These are phyloP conservation scores for Cyanoliseus patagonus DNA, from an alignment of 2,113 vertebrate genomes.

Conservation along the genomic window DNA sequence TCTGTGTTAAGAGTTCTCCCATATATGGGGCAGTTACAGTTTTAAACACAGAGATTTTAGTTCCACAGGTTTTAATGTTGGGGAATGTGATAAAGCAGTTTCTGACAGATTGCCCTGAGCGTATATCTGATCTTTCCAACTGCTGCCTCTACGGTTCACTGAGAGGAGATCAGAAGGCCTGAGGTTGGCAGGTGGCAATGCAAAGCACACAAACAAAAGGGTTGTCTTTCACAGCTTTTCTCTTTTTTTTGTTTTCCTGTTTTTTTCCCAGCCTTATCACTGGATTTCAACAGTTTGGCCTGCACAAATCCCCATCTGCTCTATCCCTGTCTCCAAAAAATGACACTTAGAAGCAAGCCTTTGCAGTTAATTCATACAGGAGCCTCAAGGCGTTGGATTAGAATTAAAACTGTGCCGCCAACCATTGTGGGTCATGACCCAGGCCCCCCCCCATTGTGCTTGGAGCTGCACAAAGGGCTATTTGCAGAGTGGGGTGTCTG, in stretches of 20 bases:
- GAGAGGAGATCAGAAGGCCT: constrained; percentile 51
- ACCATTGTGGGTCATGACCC: neutral
- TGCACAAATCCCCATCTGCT: constrained; percentile 48
- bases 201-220: constrained; percentile 9
- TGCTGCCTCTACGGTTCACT: neutral
- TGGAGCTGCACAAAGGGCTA: neutral
- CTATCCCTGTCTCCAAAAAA: constrained; percentile 7
- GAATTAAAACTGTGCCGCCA: fast-evolving
- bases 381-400: neutral
- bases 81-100: constrained; percentile 14
- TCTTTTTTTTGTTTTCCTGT: fast-evolving
- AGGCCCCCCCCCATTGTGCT: neutral
- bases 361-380: neutral
- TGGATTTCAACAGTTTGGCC: constrained; percentile 27
- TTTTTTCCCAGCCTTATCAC: fast-evolving
- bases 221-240: neutral
- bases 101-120: constrained; percentile 53
- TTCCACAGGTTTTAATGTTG: neutral
- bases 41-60: neutral
- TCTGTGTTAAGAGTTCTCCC: neutral
- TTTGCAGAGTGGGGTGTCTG: neutral
- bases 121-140: constrained; percentile 45
- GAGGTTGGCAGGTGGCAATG: constrained; percentile 19
- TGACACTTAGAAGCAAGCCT: neutral
- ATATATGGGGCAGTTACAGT: neutral